These are phyloP conservation scores for Orycteropus afer DNA, from an alignment of 2,113 vertebrate genomes.

Conservation along the genomic window DNA sequence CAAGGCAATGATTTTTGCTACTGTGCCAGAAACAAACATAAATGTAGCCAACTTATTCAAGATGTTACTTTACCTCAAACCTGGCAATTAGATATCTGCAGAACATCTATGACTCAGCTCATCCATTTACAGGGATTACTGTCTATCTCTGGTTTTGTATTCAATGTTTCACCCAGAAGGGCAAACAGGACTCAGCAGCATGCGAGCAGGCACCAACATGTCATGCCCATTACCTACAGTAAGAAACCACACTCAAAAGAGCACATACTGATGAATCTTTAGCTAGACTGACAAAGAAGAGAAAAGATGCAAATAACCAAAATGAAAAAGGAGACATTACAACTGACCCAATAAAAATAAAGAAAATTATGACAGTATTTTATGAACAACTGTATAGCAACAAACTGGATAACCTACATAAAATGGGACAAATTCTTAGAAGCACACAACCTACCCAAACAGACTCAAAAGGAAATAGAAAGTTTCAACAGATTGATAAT, in stretches of 20 bases:
- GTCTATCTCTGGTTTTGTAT: not conserved
- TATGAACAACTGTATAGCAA: not conserved
- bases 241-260: not conserved
- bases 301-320: not conserved
- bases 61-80: not conserved
- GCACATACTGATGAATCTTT: not conserved
- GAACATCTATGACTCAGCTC: not conserved
- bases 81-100: not conserved
- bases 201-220: not conserved
- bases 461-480: not conserved
- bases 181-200: not conserved
- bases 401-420: not conserved
- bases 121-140: not conserved
- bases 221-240: accelerated
- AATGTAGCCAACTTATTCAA: not conserved
- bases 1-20: not conserved
- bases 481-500: not conserved
- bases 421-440: too few species aligned
- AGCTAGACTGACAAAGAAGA: not conserved
- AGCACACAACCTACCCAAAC: not conserved
- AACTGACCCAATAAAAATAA: not conserved
- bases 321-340: not conserved
- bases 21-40: not conserved
- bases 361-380: not conserved
- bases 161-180: not conserved